Evolutionary conservation across 2,888 invertebrate species (phyloP).

Genomic region (Ectemnius continuus): DNA sequence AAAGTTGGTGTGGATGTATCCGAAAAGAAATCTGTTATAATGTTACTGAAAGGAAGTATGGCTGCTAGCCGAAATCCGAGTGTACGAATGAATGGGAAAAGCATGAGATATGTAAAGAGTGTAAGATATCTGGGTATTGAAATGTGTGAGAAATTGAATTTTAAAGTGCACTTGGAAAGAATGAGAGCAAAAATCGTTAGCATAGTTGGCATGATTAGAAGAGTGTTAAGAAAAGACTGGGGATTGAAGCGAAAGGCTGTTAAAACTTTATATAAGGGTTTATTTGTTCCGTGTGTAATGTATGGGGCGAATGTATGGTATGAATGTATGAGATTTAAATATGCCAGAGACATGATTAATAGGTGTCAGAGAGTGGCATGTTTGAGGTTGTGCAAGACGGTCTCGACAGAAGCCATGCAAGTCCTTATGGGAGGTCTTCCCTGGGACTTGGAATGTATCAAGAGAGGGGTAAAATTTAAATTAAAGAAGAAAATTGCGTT

Average conservation of each 20-base stretch:
- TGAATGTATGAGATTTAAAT: background rate
- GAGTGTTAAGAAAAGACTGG: too few relatives aligned
- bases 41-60: background rate
- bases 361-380: slow-evolving; percentile 9
- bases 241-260: too few relatives aligned
- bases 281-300: background rate
- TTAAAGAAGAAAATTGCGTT: background rate
- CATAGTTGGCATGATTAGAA: slow-evolving; percentile 38
- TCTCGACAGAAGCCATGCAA: slow-evolving; percentile 47
- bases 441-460: slow-evolving; percentile 40
- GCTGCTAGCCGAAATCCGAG: slow-evolving; percentile 18
- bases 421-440: slow-evolving; percentile 36
- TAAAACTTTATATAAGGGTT: background rate
- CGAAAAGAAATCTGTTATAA: too few relatives aligned
- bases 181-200: slow-evolving; percentile 33
- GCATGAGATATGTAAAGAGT: slow-evolving; percentile 11
- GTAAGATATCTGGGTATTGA: too few relatives aligned
- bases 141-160: slow-evolving; percentile 11
- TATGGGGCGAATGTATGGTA: background rate
- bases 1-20: too few relatives aligned
- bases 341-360: background rate
- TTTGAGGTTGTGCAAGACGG: slow-evolving; percentile 38
- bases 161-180: slow-evolving; percentile 38
- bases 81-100: slow-evolving; percentile 15
- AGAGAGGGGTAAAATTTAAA: background rate